Percentiles rank a stretch among this genome's conserved stretches.
These are phyloP conservation scores for Panthera uncia DNA, from an alignment of 2,113 vertebrate genomes.

Conservation along the genomic window DNA sequence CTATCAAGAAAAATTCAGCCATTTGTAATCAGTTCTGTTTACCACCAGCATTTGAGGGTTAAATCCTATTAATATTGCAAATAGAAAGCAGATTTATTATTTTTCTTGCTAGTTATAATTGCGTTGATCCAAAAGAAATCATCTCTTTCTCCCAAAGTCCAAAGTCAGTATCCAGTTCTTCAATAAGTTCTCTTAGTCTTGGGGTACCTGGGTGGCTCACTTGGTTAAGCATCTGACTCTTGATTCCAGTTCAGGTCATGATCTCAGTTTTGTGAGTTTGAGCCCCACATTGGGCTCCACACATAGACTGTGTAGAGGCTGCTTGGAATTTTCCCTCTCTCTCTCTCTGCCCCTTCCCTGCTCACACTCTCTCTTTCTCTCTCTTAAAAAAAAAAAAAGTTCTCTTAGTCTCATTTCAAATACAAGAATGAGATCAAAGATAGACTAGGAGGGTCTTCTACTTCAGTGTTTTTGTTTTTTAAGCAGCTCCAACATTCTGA, in stretches of 20 bases:
- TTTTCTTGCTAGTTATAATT: not conserved
- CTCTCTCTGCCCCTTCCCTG: too few species aligned
- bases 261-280: too few species aligned
- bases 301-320: too few species aligned
- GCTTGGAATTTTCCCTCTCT: too few species aligned
- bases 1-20: constrained; percentile 35
- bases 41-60: not conserved
- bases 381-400: too few species aligned
- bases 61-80: not conserved
- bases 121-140: not conserved
- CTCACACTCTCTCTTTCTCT: too few species aligned
- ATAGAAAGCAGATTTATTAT: not conserved
- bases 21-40: constrained; percentile 43
- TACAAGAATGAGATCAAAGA: not conserved
- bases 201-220: not conserved
- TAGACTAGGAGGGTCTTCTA: accelerated
- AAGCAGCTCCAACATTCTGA: not conserved
- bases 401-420: not conserved
- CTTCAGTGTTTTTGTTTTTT: not conserved
- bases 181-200: not conserved
- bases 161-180: not conserved
- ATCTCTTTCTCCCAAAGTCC: not conserved
- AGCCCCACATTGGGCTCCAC: too few species aligned
- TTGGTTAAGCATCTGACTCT: too few species aligned
- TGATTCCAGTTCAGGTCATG: too few species aligned